These are phyloP conservation scores for Cancer borealis DNA, from an alignment of 2,888 invertebrate species.

Conservation along the genomic window DNA sequence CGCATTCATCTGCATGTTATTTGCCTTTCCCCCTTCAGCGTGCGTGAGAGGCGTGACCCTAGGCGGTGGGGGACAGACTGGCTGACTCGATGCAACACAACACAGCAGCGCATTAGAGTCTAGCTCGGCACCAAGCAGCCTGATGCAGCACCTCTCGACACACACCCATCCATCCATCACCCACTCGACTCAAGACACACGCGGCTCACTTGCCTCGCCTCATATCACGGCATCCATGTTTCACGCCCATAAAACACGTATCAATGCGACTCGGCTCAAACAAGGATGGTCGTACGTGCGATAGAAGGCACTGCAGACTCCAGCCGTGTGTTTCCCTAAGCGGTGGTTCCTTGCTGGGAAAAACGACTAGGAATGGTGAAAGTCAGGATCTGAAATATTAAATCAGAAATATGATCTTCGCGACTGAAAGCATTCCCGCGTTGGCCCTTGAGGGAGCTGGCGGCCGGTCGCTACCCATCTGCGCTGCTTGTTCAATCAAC, in stretches of 20 bases:
- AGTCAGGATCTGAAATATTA: background rate
- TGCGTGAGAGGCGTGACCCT: slow-evolving; percentile 14
- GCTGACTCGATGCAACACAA: background rate
- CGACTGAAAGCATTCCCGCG: background rate
- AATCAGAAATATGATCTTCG: background rate
- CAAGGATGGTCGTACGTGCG: background rate
- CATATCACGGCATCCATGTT: background rate
- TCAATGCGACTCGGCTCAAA: background rate
- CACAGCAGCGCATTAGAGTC: background rate
- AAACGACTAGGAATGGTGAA: background rate
- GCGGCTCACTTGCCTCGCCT: background rate
- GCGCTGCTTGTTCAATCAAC: background rate
- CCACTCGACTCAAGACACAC: background rate
- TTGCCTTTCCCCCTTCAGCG: background rate
- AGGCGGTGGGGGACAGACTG: background rate
- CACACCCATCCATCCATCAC: background rate
- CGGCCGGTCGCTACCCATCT: background rate
- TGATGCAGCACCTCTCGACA: background rate
- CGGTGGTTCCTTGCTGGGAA: background rate
- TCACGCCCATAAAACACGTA: background rate
- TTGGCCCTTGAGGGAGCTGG: no score
- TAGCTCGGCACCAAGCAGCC: background rate
- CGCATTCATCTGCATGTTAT: slow-evolving; percentile 40
- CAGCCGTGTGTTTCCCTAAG: background rate
- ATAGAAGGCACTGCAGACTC: background rate